These are phyloP conservation scores for Lutra lutra DNA, from an alignment of 2,797 vertebrate species.

Conservation along the genomic window DNA sequence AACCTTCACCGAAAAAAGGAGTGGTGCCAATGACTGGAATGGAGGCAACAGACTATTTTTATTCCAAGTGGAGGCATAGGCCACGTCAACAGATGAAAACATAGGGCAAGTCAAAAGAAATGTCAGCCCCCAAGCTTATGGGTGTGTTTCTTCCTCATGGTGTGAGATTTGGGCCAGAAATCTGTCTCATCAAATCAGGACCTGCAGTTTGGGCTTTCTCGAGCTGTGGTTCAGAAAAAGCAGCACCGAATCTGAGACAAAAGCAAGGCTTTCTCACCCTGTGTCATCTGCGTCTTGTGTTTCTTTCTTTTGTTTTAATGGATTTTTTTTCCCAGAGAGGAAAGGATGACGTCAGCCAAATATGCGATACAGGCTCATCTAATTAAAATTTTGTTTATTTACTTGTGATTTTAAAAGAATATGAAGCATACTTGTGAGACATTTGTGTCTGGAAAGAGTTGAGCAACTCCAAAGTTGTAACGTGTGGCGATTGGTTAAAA, in stretches of 20 bases:
- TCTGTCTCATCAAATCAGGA: neutral
- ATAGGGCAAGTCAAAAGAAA: neutral
- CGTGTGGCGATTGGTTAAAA: slow-evolving; percentile 73
- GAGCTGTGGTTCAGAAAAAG: neutral
- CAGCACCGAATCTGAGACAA: neutral
- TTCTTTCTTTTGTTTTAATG: neutral
- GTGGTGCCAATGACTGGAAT: neutral
- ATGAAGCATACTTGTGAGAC: slow-evolving; percentile 65
- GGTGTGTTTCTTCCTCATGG: neutral
- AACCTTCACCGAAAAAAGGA: slow-evolving; percentile 7
- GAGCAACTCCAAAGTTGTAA: slow-evolving; percentile 78
- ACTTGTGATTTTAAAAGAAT: slow-evolving; percentile 69
- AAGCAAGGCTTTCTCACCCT: neutral
- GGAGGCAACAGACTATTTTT: slow-evolving; percentile 2
- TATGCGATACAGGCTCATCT: slow-evolving; percentile 67
- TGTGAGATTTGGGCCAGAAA: neutral
- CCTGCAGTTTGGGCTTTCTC: neutral
- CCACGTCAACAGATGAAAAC: slow-evolving; percentile 15
- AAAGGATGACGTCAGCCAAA: slow-evolving; percentile 70
- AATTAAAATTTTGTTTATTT: slow-evolving; percentile 71
- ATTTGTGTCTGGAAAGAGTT: slow-evolving; percentile 82
- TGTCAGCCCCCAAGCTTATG: neutral
- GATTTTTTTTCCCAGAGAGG: slow-evolving; percentile 25
- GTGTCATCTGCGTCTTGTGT: slow-evolving; percentile 50
- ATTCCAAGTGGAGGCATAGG: neutral